Base-by-base conservation (phyloP, 2,113 vertebrate species). In the Atlantisia rogersi region DNA sequence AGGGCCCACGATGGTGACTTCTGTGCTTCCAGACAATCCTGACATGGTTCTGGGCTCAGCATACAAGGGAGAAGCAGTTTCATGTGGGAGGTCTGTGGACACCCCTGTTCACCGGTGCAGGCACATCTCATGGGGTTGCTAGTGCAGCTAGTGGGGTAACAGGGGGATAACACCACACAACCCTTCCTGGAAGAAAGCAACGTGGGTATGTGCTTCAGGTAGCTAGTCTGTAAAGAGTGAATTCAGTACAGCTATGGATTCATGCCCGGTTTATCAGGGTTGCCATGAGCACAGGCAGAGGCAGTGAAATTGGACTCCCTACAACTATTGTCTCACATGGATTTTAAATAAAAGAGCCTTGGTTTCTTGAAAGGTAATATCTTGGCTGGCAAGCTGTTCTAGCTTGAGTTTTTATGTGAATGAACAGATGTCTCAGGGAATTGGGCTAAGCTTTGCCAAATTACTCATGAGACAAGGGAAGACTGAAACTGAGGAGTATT, bases 101-200 rank as follows among this genome's bases (percentile, higher is more conserved):
- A 10, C 5, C 9, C 68, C 35, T 17, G 1, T 28, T 77, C 9
- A 11, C 48, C 22, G 46, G 26, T 1, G 0, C 1, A 3, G 39
- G 25, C 64, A 58, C 1, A 1, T 21, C 39, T 42, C 44, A 11
- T 4, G 3, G 0, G 0, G 29, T 11, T 42, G 11, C 29, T 58
- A 42, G 32, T 8, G 32, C 25, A 53, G 12, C 40, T 71, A 35
- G 42, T 42, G 26, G 37, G 37, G 37, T 22, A 39, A 21, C 0
- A 1, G 25, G 35, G 80, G 40, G 20, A 25, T 3, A 67, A 15
- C 7, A 15, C 22, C 0, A 2, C 29, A 37, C 46, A 74, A 59
- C 50, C 25, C 37, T 70, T 53, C n/a, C 60, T 0, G 0, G 46
- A 67, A 68, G 53, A 65, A 65, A 46, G 28, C 25, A 55, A 12